phyloP scores from a whole-genome alignment of 2,888 invertebrate genomes.

The Corythucha ciliata region DNA sequence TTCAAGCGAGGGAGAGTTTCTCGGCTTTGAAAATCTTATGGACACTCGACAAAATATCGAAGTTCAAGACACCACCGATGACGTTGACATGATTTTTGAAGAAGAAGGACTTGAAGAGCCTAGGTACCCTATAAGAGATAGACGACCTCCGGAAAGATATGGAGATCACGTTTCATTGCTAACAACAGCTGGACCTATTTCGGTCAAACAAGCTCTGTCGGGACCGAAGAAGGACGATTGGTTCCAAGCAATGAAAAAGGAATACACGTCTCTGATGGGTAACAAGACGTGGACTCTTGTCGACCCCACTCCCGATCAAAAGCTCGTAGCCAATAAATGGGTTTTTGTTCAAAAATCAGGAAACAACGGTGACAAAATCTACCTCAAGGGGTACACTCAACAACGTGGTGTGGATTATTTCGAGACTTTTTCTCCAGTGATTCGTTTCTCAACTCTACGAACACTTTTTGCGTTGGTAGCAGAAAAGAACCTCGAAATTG shows the following conservation, averaged over 20 bases:
- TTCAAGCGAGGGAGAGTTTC: too few relatives aligned
- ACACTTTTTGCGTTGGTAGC: slow-evolving; percentile 34
- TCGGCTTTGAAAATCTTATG: too few relatives aligned
- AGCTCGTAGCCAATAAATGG: slow-evolving; percentile 20
- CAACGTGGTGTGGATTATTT: slow-evolving; percentile 10
- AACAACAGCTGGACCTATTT: neutral
- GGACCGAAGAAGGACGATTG: slow-evolving; percentile 19
- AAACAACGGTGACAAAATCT: too few relatives aligned
- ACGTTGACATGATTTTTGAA: too few relatives aligned
- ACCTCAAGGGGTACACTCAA: slow-evolving; percentile 6
- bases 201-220: slow-evolving; percentile 3
- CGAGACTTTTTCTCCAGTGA: slow-evolving; percentile 15
- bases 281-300: slow-evolving; percentile 19
- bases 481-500: slow-evolving; percentile 29
- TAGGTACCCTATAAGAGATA: neutral
- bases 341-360: slow-evolving; percentile 36
- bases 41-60: too few relatives aligned
- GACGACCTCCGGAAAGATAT: slow-evolving; percentile 1
- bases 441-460: slow-evolving; percentile 6
- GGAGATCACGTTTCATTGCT: neutral
- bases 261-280: slow-evolving; percentile 30
- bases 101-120: too few relatives aligned
- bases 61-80: too few relatives aligned
- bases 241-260: slow-evolving; percentile 34
- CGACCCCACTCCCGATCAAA: slow-evolving; percentile 5